Conservation (phyloP, 2,797 vertebrate genomes). For the Hydrophis major region DNA sequence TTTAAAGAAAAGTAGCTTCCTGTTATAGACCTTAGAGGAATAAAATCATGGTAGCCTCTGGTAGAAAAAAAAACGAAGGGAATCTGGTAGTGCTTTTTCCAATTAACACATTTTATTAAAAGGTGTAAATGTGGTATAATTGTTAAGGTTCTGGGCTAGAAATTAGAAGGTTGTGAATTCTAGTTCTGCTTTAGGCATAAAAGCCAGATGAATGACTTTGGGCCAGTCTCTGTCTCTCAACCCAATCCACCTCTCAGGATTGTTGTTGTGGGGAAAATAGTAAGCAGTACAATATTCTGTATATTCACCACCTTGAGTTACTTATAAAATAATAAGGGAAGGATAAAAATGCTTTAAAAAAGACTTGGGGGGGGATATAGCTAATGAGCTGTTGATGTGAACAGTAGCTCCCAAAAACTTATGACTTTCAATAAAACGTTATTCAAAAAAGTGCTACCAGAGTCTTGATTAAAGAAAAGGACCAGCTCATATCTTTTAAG, state of each 20-base stretch:
- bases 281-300: neutral
- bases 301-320: neutral
- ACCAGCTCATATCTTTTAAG: slow-evolving; percentile 2
- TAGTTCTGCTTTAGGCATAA: neutral
- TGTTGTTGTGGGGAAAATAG: neutral
- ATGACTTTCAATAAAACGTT: neutral
- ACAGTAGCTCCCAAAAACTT: neutral
- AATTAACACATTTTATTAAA: neutral
- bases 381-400: neutral
- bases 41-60: neutral
- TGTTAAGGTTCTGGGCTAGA: neutral
- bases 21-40: neutral
- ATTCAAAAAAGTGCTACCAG: neutral
- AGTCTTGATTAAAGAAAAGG: neutral
- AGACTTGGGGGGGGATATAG: neutral
- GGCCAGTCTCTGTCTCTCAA: neutral
- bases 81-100: neutral
- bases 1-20: neutral
- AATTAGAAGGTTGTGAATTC: neutral
- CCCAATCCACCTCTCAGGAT: neutral
- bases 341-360: neutral
- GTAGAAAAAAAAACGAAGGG: neutral
- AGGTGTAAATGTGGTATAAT: neutral
- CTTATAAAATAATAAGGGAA: neutral
- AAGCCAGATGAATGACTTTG: neutral